Evolutionary conservation across 2,797 vertebrate species (phyloP), one percentile per base, ranked within the genome.

Genomic region (Bradypus variegatus): DNA sequence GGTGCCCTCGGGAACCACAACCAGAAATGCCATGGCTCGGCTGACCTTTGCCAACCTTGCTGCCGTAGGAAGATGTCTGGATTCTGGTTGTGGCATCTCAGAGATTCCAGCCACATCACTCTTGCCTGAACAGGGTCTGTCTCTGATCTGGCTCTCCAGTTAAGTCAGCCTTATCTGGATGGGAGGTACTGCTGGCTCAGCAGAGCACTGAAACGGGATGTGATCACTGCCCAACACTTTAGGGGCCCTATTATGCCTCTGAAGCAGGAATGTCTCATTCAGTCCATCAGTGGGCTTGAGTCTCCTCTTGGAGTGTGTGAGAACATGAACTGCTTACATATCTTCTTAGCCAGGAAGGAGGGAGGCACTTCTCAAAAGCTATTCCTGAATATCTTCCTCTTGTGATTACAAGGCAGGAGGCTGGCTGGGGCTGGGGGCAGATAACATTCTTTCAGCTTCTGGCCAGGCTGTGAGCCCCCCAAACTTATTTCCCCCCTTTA

Each of bases 401-500:
- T 78, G 36, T 82, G 95, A 95, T 94, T 92, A 60, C 25, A 87
- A 81, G 38, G 85, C 79, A 94, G 89, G 92, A 91, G 77, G 93
- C 76, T 36, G 78, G 45, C 75, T 89, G 67, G 83, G 64, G 38
- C 16, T 38, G 82, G 88, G 89, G 76, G 88, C 3, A 67, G 76
- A 82, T 70, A 86, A 67, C 70, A 86, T 80, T 92, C 89, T 45
- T 92, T 79, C 58, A 92, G 95, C 76, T 94, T 92, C 94, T 93
- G 79, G 41, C 91, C 92, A 92, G 91, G 92, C 90, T 83, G 76
- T 72, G 62, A 86, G 95, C 93, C 88, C 92, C 73, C 89, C 94
- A 94, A 2, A 29, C 38, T 15, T 90, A 58, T 48, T 70, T 80
- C 70, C 14, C 33, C 19, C 7, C 1, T 53, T 15, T 36, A 21